Evolutionary conservation across 1,140 invertebrate genomes (phyloP).

Genomic region (Drosophila sucinea): DNA sequence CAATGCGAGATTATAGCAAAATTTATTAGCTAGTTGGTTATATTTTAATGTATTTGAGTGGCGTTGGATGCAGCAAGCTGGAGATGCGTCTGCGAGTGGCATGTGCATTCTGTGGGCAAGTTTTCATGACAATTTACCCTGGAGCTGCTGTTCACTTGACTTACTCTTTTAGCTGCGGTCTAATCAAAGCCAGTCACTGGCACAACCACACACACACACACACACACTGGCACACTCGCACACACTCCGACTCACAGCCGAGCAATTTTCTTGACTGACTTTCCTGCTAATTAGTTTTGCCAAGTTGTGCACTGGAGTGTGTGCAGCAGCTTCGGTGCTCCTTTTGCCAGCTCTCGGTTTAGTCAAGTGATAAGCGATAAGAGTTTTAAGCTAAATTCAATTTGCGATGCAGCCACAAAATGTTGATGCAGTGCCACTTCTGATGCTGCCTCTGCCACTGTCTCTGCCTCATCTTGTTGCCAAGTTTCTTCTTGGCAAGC

Average conservation of each 20-base stretch:
- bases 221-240: neutral
- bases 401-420: conserved; percentile 53
- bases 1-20: conserved; percentile 78
- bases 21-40: conserved; percentile 73
- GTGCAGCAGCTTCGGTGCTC: conserved; percentile 17
- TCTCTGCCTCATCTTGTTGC: conserved; percentile 15
- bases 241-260: neutral
- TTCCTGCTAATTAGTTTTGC: conserved; percentile 65
- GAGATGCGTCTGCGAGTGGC: conserved; percentile 42
- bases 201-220: conserved; percentile 6
- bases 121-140: conserved; percentile 21
- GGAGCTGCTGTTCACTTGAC: conserved; percentile 7
- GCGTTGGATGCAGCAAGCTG: neutral
- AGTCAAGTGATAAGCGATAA: conserved; percentile 62
- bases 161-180: conserved; percentile 11
- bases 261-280: conserved; percentile 56
- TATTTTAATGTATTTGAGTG: conserved; percentile 37
- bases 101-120: conserved; percentile 40
- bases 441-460: conserved; percentile 27
- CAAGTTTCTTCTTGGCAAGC: conserved; percentile 9
- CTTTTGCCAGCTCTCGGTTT: conserved; percentile 26
- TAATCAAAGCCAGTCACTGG: conserved; percentile 26
- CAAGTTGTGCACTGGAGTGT: conserved; percentile 44
- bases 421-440: conserved; percentile 21
- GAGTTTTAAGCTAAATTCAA: conserved; percentile 54